Evolutionary conservation across 2,113 vertebrate genomes (phyloP).

Genomic region (Phodopus roborovskii): DNA sequence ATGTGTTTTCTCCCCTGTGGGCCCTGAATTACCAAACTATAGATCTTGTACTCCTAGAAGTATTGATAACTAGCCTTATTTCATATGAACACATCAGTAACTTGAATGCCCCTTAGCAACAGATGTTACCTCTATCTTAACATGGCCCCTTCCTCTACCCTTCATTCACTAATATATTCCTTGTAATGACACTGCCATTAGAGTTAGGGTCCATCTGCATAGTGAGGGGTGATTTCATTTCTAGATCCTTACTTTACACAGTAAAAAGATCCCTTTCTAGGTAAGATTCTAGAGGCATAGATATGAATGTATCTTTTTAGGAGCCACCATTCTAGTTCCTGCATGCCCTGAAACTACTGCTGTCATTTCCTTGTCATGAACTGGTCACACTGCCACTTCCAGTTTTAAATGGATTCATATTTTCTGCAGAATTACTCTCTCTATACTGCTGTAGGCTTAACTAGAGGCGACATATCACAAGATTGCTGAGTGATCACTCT

Average conservation of each 20-base stretch:
- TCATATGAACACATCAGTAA: background rate
- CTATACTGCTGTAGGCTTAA: background rate
- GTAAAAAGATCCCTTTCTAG: background rate
- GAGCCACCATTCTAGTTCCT: background rate
- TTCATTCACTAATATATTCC: background rate
- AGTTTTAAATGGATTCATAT: background rate
- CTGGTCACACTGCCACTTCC: background rate
- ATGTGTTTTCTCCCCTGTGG: background rate
- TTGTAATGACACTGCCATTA: background rate
- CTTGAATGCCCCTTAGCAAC: background rate
- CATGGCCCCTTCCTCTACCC: background rate
- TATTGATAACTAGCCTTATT: background rate
- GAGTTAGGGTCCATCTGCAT: background rate
- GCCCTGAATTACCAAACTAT: background rate
- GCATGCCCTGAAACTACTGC: background rate
- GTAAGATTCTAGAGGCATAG: background rate
- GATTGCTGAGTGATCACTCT: background rate
- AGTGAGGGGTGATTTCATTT: background rate
- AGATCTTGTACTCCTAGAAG: background rate
- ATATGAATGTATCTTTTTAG: background rate
- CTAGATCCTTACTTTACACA: background rate
- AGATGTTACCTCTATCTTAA: background rate
- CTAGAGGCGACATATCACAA: background rate
- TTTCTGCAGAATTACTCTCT: background rate
- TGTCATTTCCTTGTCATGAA: background rate